Conservation (phyloP, 1,140 invertebrate species). For the Apis cerana region DNA sequence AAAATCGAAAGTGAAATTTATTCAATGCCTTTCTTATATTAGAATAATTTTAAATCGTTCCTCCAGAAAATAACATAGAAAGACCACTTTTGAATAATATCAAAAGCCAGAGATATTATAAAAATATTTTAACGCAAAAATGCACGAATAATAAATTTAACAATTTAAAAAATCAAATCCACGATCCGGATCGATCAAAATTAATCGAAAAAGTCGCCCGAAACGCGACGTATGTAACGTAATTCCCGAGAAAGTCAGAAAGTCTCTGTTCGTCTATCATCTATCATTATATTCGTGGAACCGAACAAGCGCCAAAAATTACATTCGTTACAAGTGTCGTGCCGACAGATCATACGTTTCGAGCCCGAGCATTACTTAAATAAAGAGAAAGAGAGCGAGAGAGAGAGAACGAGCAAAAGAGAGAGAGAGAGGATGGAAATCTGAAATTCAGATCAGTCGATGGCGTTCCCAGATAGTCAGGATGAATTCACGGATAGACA, state of each 20-base stretch:
- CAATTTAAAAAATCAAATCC: slow-evolving; percentile 1
- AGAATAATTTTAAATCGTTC: no score
- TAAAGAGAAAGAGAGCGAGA: neutral
- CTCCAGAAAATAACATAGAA: no score
- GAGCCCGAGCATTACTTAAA: slow-evolving; percentile 34
- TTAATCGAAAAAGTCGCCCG: slow-evolving; percentile 35
- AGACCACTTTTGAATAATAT: no score
- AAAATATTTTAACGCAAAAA: neutral
- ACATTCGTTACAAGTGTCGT: slow-evolving; percentile 20
- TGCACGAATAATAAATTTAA: no score
- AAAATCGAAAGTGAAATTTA: no score
- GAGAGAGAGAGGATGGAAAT: neutral
- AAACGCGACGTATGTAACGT: slow-evolving; percentile 31
- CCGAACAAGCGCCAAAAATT: slow-evolving; percentile 32
- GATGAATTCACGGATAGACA: slow-evolving; percentile 52
- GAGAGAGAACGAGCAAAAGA: neutral
- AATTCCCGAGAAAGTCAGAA: slow-evolving; percentile 26
- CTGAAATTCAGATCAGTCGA: slow-evolving; percentile 54
- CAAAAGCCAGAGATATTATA: no score
- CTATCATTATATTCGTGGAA: slow-evolving; percentile 19
- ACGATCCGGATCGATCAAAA: slow-evolving; percentile 19
- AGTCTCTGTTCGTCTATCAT: neutral
- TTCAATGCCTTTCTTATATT: no score
- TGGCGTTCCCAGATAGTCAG: slow-evolving; percentile 42
- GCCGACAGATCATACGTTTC: slow-evolving; percentile 38